phyloP scores from a whole-genome alignment of 2,888 invertebrate genomes.

The Melanophora roralis region DNA sequence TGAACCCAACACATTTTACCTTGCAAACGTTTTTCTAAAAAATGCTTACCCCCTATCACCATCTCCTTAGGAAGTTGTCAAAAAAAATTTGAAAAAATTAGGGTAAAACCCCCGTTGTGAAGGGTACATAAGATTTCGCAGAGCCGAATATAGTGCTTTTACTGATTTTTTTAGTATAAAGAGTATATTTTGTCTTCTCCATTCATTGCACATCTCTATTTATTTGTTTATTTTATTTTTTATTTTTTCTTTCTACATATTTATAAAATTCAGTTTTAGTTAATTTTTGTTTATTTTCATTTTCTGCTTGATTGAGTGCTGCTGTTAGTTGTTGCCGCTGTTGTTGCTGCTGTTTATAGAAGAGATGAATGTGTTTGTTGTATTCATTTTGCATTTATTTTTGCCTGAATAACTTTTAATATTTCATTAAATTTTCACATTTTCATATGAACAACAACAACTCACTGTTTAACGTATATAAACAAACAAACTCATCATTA shows the following conservation, averaged over 20 bases:
- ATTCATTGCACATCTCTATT: no score
- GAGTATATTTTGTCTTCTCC: neutral
- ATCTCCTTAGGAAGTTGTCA: no score
- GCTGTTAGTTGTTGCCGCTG: constrained; percentile 57
- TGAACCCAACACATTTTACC: no score
- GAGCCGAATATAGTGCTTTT: no score
- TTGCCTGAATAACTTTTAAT: constrained; percentile 62
- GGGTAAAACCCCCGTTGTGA: no score
- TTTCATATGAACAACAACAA: constrained; percentile 32
- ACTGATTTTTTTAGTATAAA: constrained; percentile 38
- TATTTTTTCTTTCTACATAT: constrained; percentile 34
- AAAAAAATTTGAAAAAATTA: no score
- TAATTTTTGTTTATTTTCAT: constrained; percentile 63
- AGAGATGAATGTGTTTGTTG: constrained; percentile 24
- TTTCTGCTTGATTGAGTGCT: constrained; percentile 64
- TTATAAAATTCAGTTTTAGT: constrained; percentile 23
- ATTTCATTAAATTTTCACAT: constrained; percentile 63
- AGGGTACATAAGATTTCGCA: no score
- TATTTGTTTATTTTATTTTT: constrained; percentile 9
- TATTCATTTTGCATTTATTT: constrained; percentile 38
- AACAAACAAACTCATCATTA: constrained; percentile 51
- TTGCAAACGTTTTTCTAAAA: no score
- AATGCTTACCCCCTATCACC: no score
- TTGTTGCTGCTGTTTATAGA: constrained; percentile 16
- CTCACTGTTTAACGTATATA: neutral